Base-by-base conservation (phyloP, 1,140 invertebrate species). In the Alviniconcha marisindica region DNA sequence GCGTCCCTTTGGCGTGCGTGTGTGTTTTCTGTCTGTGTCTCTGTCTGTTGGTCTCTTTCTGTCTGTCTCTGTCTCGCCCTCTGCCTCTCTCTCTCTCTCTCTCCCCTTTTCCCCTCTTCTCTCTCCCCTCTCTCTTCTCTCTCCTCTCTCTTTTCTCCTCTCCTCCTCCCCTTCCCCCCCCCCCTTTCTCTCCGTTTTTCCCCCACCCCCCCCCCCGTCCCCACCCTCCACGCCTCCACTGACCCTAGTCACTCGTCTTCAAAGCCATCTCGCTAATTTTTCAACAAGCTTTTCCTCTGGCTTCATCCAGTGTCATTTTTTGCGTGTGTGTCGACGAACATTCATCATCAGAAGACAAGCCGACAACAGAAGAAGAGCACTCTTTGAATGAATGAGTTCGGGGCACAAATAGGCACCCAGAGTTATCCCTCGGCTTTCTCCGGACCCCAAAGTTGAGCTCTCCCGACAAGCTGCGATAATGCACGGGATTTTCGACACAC, bases 351-450 rank as follows among this genome's bases (percentile, higher is more conserved):
- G 48, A 38, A 28, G 51, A 78, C 51, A 78, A 21, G 54, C 31
- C 56, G 77, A 78, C 51, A 60, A 78, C 77, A 78, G 56, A 51
- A 24, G 31, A 33, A 33, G 31, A 56, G 44, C n/a, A 28, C 54
- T 40, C 31, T 40, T 48, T n/a, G 76, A 54, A 77, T 48, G 77
- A 78, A 40, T 78, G 36, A 28, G n/a, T 15, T 60, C 12, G 24
- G 42, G 74, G 38, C n/a, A n/a, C 24, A 48, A 51, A 33, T 63
- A 54, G 56, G 51, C 77, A 40, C 44, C 54, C 31, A 48, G 51
- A 78, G 77, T 78, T 78, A 78, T 78, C 77, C 77, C 77, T 78
- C 77, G 77, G 77, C 77, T 78, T 78, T 54, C 51, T 78, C 24
- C 77, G 54, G 77, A 31, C 42, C 36, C 18, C 14, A 12, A n/a